A percentile compares a stretch with the other conserved stretches of the same genome.
Conservation (phyloP, 1,140 invertebrate genomes). For the Neotoxoptera formosana region DNA sequence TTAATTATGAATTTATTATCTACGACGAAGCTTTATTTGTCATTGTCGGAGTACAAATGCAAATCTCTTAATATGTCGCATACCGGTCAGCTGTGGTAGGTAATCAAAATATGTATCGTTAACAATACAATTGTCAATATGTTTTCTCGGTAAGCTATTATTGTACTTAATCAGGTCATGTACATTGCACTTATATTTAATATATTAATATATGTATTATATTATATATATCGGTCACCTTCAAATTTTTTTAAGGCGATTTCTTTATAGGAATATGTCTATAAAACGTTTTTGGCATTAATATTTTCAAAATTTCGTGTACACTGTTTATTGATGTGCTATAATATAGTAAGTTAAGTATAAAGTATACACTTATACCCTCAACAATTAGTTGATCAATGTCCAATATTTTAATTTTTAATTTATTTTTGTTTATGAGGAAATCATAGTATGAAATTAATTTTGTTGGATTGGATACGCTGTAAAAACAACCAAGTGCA, state of each 20-base stretch:
- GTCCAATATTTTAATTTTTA: not conserved
- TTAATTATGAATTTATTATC: constrained; percentile 36
- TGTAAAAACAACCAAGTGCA: not conserved
- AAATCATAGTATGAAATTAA: not conserved
- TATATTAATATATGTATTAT: not conserved
- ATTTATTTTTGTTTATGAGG: not conserved
- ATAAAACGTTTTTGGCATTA: not conserved
- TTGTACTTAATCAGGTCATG: not conserved
- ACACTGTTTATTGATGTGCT: not conserved
- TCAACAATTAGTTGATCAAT: not conserved
- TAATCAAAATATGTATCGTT: not conserved
- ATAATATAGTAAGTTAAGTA: not conserved
- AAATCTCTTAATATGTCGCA: constrained; percentile 7
- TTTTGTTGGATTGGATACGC: not conserved
- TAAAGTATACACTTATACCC: not conserved
- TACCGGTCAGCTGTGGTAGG: not conserved
- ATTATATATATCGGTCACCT: constrained; percentile 19
- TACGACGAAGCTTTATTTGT: not conserved
- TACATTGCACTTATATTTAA: not conserved
- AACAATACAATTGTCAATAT: not conserved
- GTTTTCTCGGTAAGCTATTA: not conserved
- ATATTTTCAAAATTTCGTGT: not conserved
- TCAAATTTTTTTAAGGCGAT: not conserved
- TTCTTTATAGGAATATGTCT: too few species aligned
- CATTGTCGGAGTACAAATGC: constrained; percentile 27